Evolutionary conservation across 2,888 invertebrate genomes (phyloP).

Genomic region (Dascillus cervinus): DNA sequence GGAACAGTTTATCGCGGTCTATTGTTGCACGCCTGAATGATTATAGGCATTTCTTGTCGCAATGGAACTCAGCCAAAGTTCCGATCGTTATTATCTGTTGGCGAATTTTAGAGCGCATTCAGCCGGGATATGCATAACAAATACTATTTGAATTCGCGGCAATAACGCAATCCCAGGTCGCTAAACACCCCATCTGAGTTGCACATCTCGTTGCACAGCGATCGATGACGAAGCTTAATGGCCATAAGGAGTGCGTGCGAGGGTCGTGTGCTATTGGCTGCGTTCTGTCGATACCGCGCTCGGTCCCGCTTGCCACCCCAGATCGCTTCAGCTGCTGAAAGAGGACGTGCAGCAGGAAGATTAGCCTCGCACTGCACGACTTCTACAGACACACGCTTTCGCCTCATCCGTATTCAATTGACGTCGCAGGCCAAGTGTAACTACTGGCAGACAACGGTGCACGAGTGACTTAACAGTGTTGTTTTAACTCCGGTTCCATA

Average conservation of each 20-base stretch:
- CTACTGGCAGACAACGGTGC: conserved; percentile 15
- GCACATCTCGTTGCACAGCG: conserved; percentile 21
- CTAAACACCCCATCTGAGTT: conserved; percentile 14
- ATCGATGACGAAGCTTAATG: conserved; percentile 40
- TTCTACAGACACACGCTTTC: conserved; percentile 14
- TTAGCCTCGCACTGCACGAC: conserved; percentile 14
- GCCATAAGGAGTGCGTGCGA: conserved; percentile 41
- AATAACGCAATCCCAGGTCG: conserved; percentile 4
- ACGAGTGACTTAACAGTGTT: conserved; percentile 30
- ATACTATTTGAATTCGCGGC: no score
- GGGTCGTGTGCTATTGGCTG: conserved; percentile 39
- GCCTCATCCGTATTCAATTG: conserved; percentile 11
- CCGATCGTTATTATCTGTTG: no score
- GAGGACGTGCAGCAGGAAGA: conserved; percentile 31
- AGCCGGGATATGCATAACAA: no score
- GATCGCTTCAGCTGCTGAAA: conserved; percentile 31
- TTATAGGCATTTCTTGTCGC: no score
- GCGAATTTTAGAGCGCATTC: no score
- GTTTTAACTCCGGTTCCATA: conserved; percentile 45
- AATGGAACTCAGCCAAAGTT: no score
- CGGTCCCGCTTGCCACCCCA: conserved; percentile 26
- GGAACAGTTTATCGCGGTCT: no score
- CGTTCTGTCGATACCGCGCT: conserved; percentile 32
- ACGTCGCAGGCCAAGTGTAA: conserved; percentile 12
- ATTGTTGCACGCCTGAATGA: no score